A percentile compares a stretch with the other conserved stretches of the same genome.
Evolutionary conservation across 2,888 invertebrate species (phyloP).

Genomic region (Drosophila histrio): DNA sequence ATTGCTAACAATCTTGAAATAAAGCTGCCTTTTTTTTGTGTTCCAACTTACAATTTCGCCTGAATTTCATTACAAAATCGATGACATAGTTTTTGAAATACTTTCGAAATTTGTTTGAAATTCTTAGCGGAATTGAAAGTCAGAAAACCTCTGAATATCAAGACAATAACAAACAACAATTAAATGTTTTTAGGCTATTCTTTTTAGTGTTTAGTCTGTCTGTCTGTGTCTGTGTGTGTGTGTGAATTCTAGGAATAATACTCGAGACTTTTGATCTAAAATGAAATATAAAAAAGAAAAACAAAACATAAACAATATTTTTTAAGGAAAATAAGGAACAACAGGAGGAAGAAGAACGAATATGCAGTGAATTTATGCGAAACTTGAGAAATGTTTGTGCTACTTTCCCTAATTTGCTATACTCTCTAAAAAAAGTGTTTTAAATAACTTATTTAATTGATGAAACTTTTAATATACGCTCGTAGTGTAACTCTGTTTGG

Average conservation of each 20-base stretch:
- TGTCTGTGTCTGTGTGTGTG: constrained; percentile 40
- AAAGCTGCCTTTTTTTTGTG: constrained; percentile 31
- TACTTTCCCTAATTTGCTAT: no score
- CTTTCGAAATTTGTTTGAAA: no score
- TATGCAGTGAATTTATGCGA: neutral
- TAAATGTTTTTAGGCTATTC: constrained; percentile 12
- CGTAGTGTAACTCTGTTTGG: no score
- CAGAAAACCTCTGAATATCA: neutral
- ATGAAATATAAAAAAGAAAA: constrained; percentile 72
- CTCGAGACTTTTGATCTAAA: constrained; percentile 83
- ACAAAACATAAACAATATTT: constrained; percentile 35
- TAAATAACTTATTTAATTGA: no score
- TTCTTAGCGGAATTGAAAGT: neutral
- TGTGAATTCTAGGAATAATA: constrained; percentile 66
- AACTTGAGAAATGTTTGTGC: neutral
- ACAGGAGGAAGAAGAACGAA: neutral
- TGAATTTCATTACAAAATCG: neutral
- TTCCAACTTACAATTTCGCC: neutral
- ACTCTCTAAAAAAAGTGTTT: no score
- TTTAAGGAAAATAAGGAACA: neutral
- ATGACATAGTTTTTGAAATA: no score
- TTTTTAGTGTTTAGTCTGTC: constrained; percentile 5
- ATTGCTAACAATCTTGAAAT: neutral
- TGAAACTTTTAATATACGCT: no score
- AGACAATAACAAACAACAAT: constrained; percentile 21